These are phyloP conservation scores for Alcedo quadribrachys DNA, from an alignment of 2,797 vertebrate species.

Conservation along the genomic window DNA sequence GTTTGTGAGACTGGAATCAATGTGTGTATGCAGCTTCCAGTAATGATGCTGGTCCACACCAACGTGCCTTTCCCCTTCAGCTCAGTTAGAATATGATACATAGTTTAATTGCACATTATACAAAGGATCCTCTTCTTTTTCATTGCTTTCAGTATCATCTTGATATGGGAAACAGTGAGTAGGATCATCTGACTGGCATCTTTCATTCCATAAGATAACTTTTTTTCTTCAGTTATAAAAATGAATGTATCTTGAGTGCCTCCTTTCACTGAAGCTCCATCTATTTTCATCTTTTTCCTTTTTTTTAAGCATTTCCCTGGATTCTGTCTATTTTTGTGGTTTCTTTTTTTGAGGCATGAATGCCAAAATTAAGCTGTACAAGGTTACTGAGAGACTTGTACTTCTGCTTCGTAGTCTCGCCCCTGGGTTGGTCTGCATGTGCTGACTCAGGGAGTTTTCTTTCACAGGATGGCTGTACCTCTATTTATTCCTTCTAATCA, in stretches of 20 bases:
- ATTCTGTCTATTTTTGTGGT: not conserved
- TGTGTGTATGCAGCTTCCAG: not conserved
- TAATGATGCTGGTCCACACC: not conserved
- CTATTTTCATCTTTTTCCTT: not conserved
- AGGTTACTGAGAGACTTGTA: not conserved
- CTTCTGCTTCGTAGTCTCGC: not conserved
- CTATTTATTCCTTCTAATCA: constrained; percentile 69
- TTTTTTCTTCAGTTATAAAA: not conserved
- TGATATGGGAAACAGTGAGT: not conserved
- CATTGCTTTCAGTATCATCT: not conserved
- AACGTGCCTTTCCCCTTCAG: not conserved
- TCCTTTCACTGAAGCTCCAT: not conserved
- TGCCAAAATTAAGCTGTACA: not conserved
- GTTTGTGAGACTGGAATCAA: not conserved
- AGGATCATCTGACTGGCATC: not conserved
- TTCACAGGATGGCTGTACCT: constrained; percentile 38
- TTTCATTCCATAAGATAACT: not conserved
- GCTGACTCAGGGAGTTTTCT: constrained; percentile 23
- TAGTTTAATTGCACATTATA: not conserved
- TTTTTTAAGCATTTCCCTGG: not conserved
- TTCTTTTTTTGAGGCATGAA: not conserved
- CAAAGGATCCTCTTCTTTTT: not conserved
- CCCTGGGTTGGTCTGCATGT: not conserved
- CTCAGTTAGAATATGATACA: not conserved
- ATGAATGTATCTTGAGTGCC: not conserved